Base-by-base conservation (phyloP, 2,797 vertebrate species). In the Lagodon rhomboides region DNA sequence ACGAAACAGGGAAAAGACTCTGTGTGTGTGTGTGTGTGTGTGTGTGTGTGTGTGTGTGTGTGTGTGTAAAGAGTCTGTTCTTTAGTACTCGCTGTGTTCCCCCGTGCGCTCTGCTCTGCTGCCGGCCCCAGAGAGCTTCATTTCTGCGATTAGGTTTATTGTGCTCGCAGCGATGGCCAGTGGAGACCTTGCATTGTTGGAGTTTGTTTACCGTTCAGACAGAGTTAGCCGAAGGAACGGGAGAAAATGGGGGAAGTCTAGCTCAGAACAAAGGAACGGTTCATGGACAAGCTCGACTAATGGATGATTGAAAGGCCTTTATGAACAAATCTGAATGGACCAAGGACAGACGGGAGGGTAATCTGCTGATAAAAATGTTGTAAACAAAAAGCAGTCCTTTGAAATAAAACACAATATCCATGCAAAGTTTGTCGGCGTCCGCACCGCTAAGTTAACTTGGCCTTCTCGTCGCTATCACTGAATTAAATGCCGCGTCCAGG, bases 241-340 rank as follows among this genome's bases (percentile, higher is more conserved):
- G 81, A 86, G 84, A 67, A 70, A 78, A 59, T 68, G 80, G 46
- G 78, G 87, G 82, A 59, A 58, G 85, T 82, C 80, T 69, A 67
- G 77, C 61, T 64, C 66, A 22, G 87, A 90, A 93, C 90, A 92
- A 92, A 90, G 92, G 78, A 60, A 78, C 41, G 68, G 84, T 91
- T 93, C 89, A 93, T 86, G 80, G 84, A 89, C 83, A 82, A 78
- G 88, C 91, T 83, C 88, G 87, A 88, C 91, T 89, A 88, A 90
- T 88, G 82, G 83, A 89, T 46, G 81, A 78, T 86, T 91, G 89
- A 91, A 90, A 92, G 70, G 81, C 82, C 75, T 89, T 87, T 79
- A 88, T 91, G 87, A 78, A 72, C 76, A 85, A 82, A 83, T 89
- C 38, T 89, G 85, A 91, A 90, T 90, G 77, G 70, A 79, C 77